Evolutionary conservation across 2,113 vertebrate genomes (phyloP).

Genomic region (Zosterops borbonicus): DNA sequence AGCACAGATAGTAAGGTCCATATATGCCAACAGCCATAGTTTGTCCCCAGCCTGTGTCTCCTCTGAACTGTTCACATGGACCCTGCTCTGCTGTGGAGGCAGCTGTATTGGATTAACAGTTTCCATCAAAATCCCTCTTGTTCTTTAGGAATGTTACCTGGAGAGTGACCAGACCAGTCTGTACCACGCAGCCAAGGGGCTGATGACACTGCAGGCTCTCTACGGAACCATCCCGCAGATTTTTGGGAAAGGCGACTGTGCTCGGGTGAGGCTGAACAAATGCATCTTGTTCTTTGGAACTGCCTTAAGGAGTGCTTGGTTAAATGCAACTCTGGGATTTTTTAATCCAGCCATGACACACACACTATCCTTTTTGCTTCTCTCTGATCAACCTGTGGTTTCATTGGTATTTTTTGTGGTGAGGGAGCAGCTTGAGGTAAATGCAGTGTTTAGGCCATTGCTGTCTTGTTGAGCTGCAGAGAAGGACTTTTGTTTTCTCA

Average conservation of each 20-base stretch:
- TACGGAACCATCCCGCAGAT: constrained; percentile 98
- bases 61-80: neutral
- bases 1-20: neutral
- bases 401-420: neutral
- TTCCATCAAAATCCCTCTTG: neutral
- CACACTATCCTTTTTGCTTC: neutral
- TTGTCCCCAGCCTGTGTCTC: neutral
- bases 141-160: constrained; percentile 90
- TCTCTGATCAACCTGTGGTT: neutral
- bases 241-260: constrained; percentile 95
- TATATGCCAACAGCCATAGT: neutral
- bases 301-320: neutral
- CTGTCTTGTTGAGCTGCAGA: neutral
- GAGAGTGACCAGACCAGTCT: constrained; percentile 97
- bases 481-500: neutral
- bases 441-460: rapidly evolving
- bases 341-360: neutral
- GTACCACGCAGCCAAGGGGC: constrained; percentile 94
- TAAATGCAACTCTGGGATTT: neutral
- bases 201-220: constrained; percentile 94
- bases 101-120: neutral
- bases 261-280: constrained; percentile 80
- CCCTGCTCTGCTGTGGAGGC: neutral
- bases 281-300: neutral
- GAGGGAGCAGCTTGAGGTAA: neutral